These are phyloP conservation scores for Brachirus orientalis DNA, from an alignment of 2,113 vertebrate genomes.

Conservation along the genomic window DNA sequence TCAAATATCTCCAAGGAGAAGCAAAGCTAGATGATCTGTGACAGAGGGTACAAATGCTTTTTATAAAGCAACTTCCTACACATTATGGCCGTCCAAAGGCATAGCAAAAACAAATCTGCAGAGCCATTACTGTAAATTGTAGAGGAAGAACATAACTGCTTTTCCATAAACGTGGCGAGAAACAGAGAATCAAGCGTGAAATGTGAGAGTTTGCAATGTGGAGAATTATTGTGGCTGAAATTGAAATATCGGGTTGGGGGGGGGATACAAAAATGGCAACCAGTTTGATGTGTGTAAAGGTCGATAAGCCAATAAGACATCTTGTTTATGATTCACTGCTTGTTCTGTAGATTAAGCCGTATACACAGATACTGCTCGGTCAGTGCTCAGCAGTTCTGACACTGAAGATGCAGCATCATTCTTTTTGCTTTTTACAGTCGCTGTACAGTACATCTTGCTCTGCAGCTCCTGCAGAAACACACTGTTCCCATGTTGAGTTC, in stretches of 20 bases:
- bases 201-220: slow-evolving; percentile 54
- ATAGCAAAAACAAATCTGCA: slow-evolving; percentile 55
- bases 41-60: slow-evolving; percentile 48
- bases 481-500: slow-evolving; percentile 16
- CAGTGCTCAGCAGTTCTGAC: slow-evolving; percentile 33
- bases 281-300: slow-evolving; percentile 36
- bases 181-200: slow-evolving; percentile 70
- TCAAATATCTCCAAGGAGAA: slow-evolving; percentile 26
- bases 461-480: slow-evolving; percentile 11
- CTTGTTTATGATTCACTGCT: slow-evolving; percentile 48
- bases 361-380: background rate
- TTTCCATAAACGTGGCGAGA: slow-evolving; percentile 57
- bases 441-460: slow-evolving; percentile 25
- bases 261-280: slow-evolving; percentile 32
- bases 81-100: slow-evolving; percentile 30
- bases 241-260: slow-evolving; percentile 37
- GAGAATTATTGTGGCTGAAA: slow-evolving; percentile 59
- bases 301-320: slow-evolving; percentile 54
- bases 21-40: slow-evolving; percentile 49
- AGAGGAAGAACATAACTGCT: slow-evolving; percentile 51
- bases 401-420: no score
- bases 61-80: slow-evolving; percentile 48
- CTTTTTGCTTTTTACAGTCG: background rate
- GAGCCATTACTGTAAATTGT: slow-evolving; percentile 56
- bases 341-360: slow-evolving; percentile 19